These are phyloP conservation scores for Harpagifer antarcticus DNA, from an alignment of 2,797 vertebrate genomes.

Conservation along the genomic window DNA sequence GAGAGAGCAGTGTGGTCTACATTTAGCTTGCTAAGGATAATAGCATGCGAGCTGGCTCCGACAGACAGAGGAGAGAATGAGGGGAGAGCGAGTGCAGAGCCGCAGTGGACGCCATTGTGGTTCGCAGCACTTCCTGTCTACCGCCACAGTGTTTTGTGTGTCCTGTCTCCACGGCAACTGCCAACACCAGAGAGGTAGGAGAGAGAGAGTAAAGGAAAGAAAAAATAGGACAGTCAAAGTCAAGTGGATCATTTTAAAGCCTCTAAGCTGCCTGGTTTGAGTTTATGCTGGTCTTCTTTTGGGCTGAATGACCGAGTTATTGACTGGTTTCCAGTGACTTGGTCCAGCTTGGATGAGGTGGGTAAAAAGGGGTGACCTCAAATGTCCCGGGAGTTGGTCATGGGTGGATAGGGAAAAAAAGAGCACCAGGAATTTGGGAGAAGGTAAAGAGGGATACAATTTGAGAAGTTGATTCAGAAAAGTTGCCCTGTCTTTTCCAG, in stretches of 20 bases:
- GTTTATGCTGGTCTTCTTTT: conserved; percentile 38
- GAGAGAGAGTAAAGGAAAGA: conserved; percentile 34
- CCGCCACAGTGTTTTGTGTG: conserved; percentile 88
- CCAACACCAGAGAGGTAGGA: conserved; percentile 78
- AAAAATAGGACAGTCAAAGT: conserved; percentile 72
- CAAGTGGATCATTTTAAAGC: conserved; percentile 73
- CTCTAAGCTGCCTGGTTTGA: conserved; percentile 52
- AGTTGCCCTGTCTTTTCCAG: conserved; percentile 27
- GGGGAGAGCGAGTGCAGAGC: conserved; percentile 75
- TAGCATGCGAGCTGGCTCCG: conserved; percentile 70
- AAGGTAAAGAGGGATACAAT: conserved; percentile 19
- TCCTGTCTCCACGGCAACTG: conserved; percentile 84
- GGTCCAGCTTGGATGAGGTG: conserved; percentile 53
- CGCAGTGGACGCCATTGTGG: conserved; percentile 90
- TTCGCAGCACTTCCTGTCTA: conserved; percentile 89
- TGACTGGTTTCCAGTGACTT: conserved; percentile 47
- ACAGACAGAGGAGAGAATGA: conserved; percentile 55
- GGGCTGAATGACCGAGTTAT: conserved; percentile 60
- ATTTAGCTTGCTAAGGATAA: conserved; percentile 78
- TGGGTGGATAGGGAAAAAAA: conserved; percentile 17
- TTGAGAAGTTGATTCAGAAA: conserved; percentile 41
- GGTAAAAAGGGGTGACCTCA: conserved; percentile 64
- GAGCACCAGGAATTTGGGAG: conserved; percentile 12
- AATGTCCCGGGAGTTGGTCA: conserved; percentile 50
- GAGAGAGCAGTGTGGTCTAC: conserved; percentile 70